Evolutionary conservation across 2,113 vertebrate genomes (phyloP).

Genomic region (Nesospiza acunhae): DNA sequence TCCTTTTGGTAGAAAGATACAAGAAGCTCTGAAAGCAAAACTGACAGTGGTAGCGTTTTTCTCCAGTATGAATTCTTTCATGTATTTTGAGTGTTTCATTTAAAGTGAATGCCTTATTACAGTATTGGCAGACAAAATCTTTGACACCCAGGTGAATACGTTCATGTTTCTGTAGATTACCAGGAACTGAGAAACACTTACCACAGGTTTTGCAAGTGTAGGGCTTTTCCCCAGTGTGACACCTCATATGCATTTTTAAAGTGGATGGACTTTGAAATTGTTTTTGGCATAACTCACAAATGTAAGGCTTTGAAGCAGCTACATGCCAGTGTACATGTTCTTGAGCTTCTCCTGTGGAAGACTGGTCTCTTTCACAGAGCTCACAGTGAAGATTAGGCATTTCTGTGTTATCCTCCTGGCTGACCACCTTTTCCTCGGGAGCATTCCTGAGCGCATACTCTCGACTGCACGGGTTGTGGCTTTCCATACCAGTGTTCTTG

Average conservation of each 20-base stretch:
- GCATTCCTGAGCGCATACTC: constrained; percentile 59
- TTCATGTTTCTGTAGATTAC: constrained; percentile 80
- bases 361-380: constrained; percentile 72
- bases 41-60: constrained; percentile 93
- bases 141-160: constrained; percentile 79
- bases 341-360: constrained; percentile 62
- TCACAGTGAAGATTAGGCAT: constrained; percentile 76
- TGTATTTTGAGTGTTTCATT: constrained; percentile 87
- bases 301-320: constrained; percentile 77
- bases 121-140: constrained; percentile 90
- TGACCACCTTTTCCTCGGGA: constrained; percentile 55
- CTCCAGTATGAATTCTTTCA: constrained; percentile 85
- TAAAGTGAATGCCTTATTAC: constrained; percentile 87
- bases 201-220: constrained; percentile 91
- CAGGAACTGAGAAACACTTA: constrained; percentile 87
- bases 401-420: constrained; percentile 65
- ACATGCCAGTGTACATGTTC: constrained; percentile 76
- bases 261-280: constrained; percentile 89
- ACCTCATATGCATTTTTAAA: constrained; percentile 89
- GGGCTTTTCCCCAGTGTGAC: constrained; percentile 85
- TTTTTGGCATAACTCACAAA: constrained; percentile 89
- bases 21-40: constrained; percentile 96
- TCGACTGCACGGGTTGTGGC: constrained; percentile 17
- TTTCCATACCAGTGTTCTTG: constrained; percentile 13
- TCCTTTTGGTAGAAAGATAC: constrained; percentile 94